These are phyloP conservation scores for Strongylocentrotus purpuratus DNA, from an alignment of 35 echinoderm and acorn worm species.

Conservation along the genomic window DNA sequence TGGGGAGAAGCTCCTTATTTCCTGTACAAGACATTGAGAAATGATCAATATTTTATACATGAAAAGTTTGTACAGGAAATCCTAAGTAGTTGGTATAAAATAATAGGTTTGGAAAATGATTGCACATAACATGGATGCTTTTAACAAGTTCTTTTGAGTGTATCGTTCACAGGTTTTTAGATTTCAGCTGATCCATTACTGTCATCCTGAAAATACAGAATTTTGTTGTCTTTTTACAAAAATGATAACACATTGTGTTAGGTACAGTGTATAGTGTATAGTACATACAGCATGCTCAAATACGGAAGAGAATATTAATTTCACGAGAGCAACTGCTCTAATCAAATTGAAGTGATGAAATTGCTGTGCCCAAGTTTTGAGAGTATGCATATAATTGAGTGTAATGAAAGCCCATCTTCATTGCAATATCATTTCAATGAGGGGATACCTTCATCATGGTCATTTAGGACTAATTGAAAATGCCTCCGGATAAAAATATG, in stretches of 20 bases:
- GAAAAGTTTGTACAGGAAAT: too few species aligned
- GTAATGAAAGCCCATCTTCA: neutral
- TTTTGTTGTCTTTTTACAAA: neutral
- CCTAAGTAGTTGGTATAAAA: too few species aligned
- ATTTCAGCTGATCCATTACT: too few species aligned
- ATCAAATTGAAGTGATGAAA: neutral
- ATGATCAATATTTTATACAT: too few species aligned
- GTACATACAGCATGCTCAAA: neutral
- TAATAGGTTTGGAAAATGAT: too few species aligned
- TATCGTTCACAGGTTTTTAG: too few species aligned
- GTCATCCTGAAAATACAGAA: too few species aligned
- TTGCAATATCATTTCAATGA: neutral
- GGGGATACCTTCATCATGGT: neutral
- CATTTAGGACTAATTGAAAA: neutral
- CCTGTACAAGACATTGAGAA: too few species aligned
- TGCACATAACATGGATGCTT: too few species aligned
- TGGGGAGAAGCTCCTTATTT: too few species aligned
- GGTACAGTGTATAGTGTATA: neutral
- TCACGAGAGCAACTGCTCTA: neutral
- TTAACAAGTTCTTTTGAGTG: too few species aligned
- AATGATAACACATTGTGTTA: neutral
- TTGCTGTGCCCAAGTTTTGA: neutral
- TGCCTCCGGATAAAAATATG: neutral
- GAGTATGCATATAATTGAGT: neutral
- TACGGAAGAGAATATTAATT: neutral